phyloP scores from a whole-genome alignment of 2,888 invertebrate genomes.

The Apotomis turbidana region DNA sequence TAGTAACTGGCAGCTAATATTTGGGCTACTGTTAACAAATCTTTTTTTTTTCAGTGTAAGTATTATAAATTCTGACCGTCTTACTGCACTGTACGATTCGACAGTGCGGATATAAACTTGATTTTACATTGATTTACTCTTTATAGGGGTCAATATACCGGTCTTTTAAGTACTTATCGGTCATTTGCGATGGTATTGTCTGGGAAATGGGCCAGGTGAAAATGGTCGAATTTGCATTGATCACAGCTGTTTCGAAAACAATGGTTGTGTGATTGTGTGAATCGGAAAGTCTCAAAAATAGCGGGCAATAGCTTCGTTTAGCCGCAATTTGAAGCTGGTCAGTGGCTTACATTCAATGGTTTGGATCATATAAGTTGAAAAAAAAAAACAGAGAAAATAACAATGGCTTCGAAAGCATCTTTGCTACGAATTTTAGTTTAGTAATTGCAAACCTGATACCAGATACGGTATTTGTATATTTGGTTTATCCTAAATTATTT shows the following conservation, averaged over 20 bases:
- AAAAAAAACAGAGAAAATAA: no score
- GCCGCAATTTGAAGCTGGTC: background rate
- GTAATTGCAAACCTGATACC: no score
- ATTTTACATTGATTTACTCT: background rate
- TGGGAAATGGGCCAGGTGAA: conserved; percentile 25
- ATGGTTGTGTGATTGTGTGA: conserved; percentile 22
- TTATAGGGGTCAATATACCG: background rate
- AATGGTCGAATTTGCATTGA: conserved; percentile 31
- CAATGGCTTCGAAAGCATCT: no score
- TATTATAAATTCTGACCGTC: no score
- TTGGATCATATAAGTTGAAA: background rate
- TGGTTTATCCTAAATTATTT: no score
- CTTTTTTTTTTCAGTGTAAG: no score
- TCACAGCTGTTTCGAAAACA: conserved; percentile 31
- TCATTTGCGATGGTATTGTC: conserved; percentile 19
- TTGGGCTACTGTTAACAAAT: no score
- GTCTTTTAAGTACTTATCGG: conserved; percentile 11
- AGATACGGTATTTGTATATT: no score
- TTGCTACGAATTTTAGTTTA: no score
- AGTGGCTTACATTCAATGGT: background rate
- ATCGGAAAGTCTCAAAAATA: conserved; percentile 21
- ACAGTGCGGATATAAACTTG: no score
- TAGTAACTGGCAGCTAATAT: no score
- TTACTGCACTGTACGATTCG: no score
- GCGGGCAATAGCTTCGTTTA: conserved; percentile 6